Evolutionary conservation across 2,113 vertebrate genomes (phyloP), one percentile per base, ranked within the genome.

Genomic region (Cricetomys ansorgei): DNA sequence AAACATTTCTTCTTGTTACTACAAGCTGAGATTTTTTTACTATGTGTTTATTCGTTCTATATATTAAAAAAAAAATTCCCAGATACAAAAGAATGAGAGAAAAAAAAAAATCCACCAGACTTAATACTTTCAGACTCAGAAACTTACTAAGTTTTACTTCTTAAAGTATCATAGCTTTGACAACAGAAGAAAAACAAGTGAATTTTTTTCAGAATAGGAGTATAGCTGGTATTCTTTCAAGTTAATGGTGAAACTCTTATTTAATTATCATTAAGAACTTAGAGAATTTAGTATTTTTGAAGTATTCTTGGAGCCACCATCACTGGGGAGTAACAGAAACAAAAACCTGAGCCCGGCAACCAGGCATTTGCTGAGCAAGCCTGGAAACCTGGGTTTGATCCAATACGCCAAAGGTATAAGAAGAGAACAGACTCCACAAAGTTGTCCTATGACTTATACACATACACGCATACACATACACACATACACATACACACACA

Each of bases 1-100:
- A 90, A 80, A 69, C 48, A 76, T 57, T 73, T 19, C 29, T 59
- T 84, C 17, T 57, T 88, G 10, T 31, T 48, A 29, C 9, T 83
- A 84, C 34, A 86, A 94, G 17, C 77, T 70, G 94, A 25, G 10
- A 84, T 67, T 95, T 91, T 50, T 96, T 95, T 89, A 59, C 57
- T 67, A 65, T 55, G 16, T n/a, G 34, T 34, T 12, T 88, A 64
- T 76, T 59, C 27, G 75, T 59, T 76, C 57, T 89, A 72, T 72
- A 53, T 27, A 53, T 70, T 70, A 87, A 37, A 13, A 45, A 40
- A 80, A 53, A 53, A 31, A 40, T 72, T 88, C 8, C 50, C 67
- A 88, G 31, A 55, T 7, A 94, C 13, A 79, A 64, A 94, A 85
- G 16, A 94, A 79, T 43, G 67, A 72, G 67, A 48, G 21, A 19